Conservation (phyloP, 1,140 invertebrate genomes). For the Drosophila dunni region DNA sequence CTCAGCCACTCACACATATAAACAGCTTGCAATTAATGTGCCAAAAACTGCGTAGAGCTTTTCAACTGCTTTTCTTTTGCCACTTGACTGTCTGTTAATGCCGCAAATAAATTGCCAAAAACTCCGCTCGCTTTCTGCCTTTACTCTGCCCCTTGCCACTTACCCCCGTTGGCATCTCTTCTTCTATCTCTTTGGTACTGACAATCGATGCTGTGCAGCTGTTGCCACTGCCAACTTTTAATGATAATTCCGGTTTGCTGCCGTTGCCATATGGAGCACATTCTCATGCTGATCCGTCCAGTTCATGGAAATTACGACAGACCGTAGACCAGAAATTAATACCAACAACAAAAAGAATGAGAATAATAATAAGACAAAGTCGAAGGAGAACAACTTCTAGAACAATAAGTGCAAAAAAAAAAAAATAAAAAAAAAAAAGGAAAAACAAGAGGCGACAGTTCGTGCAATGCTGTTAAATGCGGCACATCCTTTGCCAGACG, state of each 20-base stretch:
- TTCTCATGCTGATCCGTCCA: constrained; percentile 26
- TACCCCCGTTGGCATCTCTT: neutral
- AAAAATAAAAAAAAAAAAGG: constrained; percentile 6
- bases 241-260: constrained; percentile 65
- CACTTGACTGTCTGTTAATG: constrained; percentile 78
- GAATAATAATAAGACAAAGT: constrained; percentile 2
- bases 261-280: constrained; percentile 52
- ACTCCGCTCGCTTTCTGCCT: constrained; percentile 4
- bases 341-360: constrained; percentile 34
- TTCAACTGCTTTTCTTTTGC: constrained; percentile 53
- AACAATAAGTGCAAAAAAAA: neutral
- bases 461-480: constrained; percentile 59
- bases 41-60: constrained; percentile 49
- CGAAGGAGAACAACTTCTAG: neutral
- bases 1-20: constrained; percentile 12
- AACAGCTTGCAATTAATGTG: constrained; percentile 55
- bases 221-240: constrained; percentile 75
- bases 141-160: neutral
- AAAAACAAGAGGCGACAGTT: constrained; percentile 28
- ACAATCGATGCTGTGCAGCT: constrained; percentile 72
- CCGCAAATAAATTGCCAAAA: constrained; percentile 67
- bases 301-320: constrained; percentile 56
- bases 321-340: constrained; percentile 52
- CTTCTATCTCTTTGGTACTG: neutral
- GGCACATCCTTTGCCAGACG: constrained; percentile 73